Conservation (phyloP, 2,113 vertebrate genomes). For the Zosterops japonicus region DNA sequence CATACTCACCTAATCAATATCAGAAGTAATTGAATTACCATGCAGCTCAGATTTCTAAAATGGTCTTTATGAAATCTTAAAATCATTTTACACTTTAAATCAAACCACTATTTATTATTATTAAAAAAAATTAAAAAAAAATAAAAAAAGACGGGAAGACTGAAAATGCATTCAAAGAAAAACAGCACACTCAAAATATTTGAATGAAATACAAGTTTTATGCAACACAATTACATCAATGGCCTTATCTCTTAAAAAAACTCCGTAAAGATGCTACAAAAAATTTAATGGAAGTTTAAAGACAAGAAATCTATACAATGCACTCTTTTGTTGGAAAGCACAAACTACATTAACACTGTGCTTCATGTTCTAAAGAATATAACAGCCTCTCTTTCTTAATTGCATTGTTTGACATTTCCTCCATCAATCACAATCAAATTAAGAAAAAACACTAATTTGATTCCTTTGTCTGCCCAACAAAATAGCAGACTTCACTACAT, state of each 20-base stretch:
- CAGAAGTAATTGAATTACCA: conserved; percentile 56
- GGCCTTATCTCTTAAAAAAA: not conserved
- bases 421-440: not conserved
- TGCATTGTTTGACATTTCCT: not conserved
- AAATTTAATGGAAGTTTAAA: not conserved
- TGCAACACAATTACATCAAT: not conserved
- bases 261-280: not conserved
- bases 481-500: not conserved
- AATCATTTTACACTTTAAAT: not conserved
- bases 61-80: not conserved
- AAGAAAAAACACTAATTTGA: not conserved
- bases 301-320: not conserved
- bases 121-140: not conserved
- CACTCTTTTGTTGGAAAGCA: not conserved
- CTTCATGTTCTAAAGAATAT: not conserved
- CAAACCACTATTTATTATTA: not conserved
- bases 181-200: not conserved
- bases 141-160: not conserved
- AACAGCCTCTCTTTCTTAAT: not conserved
- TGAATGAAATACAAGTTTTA: not conserved
- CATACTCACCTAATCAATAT: conserved; percentile 68
- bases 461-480: not conserved
- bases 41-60: conserved; percentile 26
- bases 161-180: not conserved
- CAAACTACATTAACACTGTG: not conserved